phyloP scores from a whole-genome alignment of 2,113 vertebrate species.

The Dasyornis broadbenti region DNA sequence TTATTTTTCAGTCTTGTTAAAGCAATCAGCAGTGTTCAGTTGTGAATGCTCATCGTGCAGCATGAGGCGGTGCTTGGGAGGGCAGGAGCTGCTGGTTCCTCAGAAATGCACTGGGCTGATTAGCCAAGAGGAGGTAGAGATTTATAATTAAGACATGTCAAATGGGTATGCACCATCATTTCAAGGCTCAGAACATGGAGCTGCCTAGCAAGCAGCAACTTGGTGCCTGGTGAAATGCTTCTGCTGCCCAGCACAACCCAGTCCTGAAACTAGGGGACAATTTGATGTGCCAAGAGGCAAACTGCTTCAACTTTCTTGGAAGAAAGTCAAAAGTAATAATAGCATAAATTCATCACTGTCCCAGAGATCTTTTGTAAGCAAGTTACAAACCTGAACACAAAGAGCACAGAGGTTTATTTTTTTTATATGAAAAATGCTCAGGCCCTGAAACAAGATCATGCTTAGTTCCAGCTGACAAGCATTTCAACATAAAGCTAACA shows the following conservation, averaged over 20 bases:
- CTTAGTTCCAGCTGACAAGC: background rate
- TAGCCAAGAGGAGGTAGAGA: background rate
- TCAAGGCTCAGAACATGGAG: background rate
- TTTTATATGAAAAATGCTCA: background rate
- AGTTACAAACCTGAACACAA: background rate
- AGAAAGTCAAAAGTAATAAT: background rate
- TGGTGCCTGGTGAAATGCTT: background rate
- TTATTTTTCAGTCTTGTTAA: constrained; percentile 49
- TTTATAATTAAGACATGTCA: constrained; percentile 1
- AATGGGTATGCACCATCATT: background rate
- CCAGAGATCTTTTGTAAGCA: background rate
- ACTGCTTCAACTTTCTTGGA: background rate
- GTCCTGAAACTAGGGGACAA: background rate
- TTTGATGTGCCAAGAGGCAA: background rate
- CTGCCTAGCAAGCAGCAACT: background rate
- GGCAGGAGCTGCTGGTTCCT: background rate
- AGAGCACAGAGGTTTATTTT: background rate
- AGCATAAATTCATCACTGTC: background rate
- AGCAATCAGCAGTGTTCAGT: constrained; percentile 16
- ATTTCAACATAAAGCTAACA: background rate
- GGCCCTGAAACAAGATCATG: background rate
- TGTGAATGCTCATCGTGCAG: background rate
- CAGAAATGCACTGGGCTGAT: background rate
- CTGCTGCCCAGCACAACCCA: background rate
- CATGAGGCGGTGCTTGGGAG: background rate